Percentiles rank a stretch among this genome's conserved stretches.
These are phyloP conservation scores for Drosophila multiciliata DNA, from an alignment of 2,888 invertebrate species.

Conservation along the genomic window DNA sequence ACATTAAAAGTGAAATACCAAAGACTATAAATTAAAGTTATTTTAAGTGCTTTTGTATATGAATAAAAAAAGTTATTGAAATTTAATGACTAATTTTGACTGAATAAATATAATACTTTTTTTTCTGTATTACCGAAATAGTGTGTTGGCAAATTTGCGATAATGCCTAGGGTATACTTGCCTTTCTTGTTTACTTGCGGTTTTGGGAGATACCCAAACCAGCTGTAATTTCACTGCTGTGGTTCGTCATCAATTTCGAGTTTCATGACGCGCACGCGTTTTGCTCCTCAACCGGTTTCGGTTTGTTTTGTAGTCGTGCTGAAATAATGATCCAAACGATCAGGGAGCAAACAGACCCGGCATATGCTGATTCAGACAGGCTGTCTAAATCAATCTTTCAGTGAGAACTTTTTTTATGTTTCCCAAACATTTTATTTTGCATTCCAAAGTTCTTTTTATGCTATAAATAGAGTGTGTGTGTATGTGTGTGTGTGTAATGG, in stretches of 20 bases:
- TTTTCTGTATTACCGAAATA: not conserved
- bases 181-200: conserved; percentile 54
- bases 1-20: not conserved
- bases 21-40: not conserved
- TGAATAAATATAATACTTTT: not conserved
- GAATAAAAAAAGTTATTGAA: not conserved
- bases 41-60: not conserved
- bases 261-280: conserved; percentile 49
- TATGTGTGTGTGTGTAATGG: conserved; percentile 18
- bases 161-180: conserved; percentile 23
- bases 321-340: conserved; percentile 15
- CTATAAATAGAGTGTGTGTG: conserved; percentile 12
- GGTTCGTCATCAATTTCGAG: conserved; percentile 56
- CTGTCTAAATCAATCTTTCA: conserved; percentile 32
- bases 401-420: conserved; percentile 43
- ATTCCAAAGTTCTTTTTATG: conserved; percentile 33
- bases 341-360: conserved; percentile 26
- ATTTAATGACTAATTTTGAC: not conserved
- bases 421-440: conserved; percentile 60
- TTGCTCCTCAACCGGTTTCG: conserved; percentile 57
- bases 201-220: conserved; percentile 59
- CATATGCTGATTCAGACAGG: conserved; percentile 42
- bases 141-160: not conserved
- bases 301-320: not conserved
- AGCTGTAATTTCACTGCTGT: conserved; percentile 23